Percentiles rank a stretch among this genome's conserved stretches.
Conservation (phyloP, 2,888 invertebrate species). For the Drosophila anomalata region DNA sequence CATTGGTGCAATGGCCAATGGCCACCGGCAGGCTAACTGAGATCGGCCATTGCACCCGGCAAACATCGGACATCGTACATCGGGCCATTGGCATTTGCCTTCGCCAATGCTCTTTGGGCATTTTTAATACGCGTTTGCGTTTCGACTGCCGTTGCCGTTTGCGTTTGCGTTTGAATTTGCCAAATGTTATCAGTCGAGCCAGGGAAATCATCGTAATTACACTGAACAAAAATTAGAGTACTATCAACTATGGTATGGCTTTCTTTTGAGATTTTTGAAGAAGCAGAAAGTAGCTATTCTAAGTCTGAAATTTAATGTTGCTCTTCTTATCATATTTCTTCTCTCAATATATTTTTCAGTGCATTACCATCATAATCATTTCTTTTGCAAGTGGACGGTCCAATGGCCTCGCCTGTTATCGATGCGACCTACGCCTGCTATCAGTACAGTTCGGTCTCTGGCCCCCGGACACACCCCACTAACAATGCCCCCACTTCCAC, state of each 20-base stretch:
- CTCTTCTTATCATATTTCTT: no score
- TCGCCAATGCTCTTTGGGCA: slow-evolving; percentile 74
- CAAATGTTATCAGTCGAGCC: slow-evolving; percentile 73
- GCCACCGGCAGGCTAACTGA: slow-evolving; percentile 22
- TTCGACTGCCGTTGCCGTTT: slow-evolving; percentile 55
- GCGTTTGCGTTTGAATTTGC: slow-evolving; percentile 54
- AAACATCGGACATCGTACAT: slow-evolving; percentile 9
- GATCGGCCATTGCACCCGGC: slow-evolving; percentile 71
- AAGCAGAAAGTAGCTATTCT: background rate
- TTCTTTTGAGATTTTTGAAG: background rate
- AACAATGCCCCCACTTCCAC: background rate
- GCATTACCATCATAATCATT: slow-evolving; percentile 28
- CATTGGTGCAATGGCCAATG: slow-evolving; percentile 34
- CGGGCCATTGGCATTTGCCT: slow-evolving; percentile 45
- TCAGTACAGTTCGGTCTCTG: slow-evolving; percentile 63
- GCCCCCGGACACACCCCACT: slow-evolving; percentile 11
- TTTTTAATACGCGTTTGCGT: slow-evolving; percentile 78
- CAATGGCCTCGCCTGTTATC: slow-evolving; percentile 67
- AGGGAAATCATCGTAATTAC: slow-evolving; percentile 31
- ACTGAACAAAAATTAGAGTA: slow-evolving; percentile 28
- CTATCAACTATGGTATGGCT: background rate
- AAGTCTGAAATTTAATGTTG: no score
- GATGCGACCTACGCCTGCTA: slow-evolving; percentile 65
- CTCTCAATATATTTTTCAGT: background rate
- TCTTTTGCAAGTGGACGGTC: slow-evolving; percentile 35